Conservation (phyloP, 1,140 invertebrate genomes). For the Meloidogyne floridensis region DNA sequence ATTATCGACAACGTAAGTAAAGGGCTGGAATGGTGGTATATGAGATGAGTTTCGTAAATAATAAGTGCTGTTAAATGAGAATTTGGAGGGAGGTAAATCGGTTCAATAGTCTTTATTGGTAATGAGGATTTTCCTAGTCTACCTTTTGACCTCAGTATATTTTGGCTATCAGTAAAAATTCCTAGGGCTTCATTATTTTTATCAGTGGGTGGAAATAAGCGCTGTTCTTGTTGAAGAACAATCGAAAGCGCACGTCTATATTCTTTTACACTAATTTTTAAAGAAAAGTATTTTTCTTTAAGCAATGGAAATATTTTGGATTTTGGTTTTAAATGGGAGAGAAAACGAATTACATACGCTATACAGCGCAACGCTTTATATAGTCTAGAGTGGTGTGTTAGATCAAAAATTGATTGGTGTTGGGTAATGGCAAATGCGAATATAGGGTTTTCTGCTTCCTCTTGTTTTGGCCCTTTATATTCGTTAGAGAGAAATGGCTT, state of each 20-base stretch:
- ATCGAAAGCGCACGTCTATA: no score
- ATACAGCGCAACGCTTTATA: neutral
- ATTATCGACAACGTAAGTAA: neutral
- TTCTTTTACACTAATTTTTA: no score
- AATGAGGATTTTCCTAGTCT: neutral
- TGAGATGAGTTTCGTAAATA: neutral
- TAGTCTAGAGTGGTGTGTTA: neutral
- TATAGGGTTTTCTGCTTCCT: neutral
- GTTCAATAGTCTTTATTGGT: neutral
- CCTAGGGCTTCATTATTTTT: neutral
- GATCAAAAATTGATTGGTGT: neutral
- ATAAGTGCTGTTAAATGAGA: neutral
- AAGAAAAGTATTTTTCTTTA: no score
- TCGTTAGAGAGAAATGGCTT: neutral
- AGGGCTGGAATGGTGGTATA: neutral
- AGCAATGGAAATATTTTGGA: no score
- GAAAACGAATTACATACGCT: neutral
- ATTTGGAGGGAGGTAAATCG: conserved; percentile 9
- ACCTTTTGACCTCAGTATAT: neutral
- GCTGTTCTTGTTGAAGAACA: neutral
- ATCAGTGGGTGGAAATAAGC: neutral
- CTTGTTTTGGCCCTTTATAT: neutral
- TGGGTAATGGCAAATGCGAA: neutral
- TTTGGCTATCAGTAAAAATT: neutral
- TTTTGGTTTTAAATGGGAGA: neutral